Conservation (phyloP, 2,888 invertebrate genomes). For the Petrophora chlorosata region DNA sequence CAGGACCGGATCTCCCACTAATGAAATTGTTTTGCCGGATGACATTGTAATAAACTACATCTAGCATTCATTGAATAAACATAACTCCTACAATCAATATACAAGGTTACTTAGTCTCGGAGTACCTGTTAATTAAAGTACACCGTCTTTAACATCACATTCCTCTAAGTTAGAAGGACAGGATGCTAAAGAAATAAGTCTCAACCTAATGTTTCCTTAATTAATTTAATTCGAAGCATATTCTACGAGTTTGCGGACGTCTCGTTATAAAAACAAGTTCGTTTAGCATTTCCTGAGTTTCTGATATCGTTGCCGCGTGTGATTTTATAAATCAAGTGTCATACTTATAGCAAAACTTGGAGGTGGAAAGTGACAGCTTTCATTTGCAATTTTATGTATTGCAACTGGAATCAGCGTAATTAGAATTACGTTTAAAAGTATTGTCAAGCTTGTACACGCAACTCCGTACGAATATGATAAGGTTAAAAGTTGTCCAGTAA, state of each 20-base stretch:
- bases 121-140: too few species aligned
- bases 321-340: not conserved
- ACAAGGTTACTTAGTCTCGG: not conserved
- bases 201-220: conserved; percentile 7
- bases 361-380: not conserved
- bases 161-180: conserved; percentile 1
- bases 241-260: not conserved
- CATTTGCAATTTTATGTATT: too few species aligned
- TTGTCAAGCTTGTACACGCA: too few species aligned
- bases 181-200: conserved; percentile 13
- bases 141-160: not conserved
- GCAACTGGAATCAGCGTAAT: too few species aligned
- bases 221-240: conserved; percentile 2
- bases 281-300: not conserved
- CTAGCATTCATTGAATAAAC: too few species aligned
- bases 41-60: too few species aligned
- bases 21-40: too few species aligned
- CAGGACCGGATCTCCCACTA: too few species aligned
- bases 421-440: too few species aligned
- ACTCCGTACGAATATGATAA: too few species aligned
- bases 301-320: not conserved
- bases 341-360: not conserved
- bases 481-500: too few species aligned
- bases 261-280: conserved; percentile 5
- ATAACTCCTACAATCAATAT: too few species aligned